phyloP scores from a whole-genome alignment of 2,113 vertebrate species.

The Platanista minor region DNA sequence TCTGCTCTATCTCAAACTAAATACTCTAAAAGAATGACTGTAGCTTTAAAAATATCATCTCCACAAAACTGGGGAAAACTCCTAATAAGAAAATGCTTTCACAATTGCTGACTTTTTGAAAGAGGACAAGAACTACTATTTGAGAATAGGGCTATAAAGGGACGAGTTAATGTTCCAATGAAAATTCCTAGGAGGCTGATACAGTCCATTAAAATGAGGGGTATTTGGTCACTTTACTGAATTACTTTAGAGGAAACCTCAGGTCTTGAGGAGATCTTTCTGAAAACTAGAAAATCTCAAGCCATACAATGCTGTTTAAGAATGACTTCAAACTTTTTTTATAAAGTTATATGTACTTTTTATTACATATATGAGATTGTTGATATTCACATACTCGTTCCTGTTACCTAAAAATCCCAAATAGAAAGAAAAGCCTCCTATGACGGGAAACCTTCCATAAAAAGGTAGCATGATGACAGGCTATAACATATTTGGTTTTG shows the following conservation, averaged over 20 bases:
- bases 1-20: not conserved
- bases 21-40: not conserved
- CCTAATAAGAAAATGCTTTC: constrained; percentile 27
- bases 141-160: constrained; percentile 58
- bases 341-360: not conserved
- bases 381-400: not conserved
- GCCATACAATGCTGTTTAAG: not conserved
- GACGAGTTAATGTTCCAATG: constrained; percentile 72
- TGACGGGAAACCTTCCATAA: not conserved
- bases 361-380: not conserved
- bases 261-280: constrained; percentile 42
- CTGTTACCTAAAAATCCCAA: not conserved
- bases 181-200: constrained; percentile 59
- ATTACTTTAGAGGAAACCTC: constrained; percentile 66
- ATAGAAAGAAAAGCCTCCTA: not conserved
- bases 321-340: not conserved
- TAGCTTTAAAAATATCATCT: constrained; percentile 19
- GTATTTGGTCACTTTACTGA: constrained; percentile 66
- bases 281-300: constrained; percentile 2
- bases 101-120: constrained; percentile 45
- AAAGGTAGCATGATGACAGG: not conserved
- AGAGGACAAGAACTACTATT: constrained; percentile 60
- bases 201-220: constrained; percentile 71
- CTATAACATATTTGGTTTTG: not conserved
- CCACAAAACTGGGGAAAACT: not conserved